Base-by-base conservation (phyloP, 2,888 invertebrate species). In the Ectobius pallidus region DNA sequence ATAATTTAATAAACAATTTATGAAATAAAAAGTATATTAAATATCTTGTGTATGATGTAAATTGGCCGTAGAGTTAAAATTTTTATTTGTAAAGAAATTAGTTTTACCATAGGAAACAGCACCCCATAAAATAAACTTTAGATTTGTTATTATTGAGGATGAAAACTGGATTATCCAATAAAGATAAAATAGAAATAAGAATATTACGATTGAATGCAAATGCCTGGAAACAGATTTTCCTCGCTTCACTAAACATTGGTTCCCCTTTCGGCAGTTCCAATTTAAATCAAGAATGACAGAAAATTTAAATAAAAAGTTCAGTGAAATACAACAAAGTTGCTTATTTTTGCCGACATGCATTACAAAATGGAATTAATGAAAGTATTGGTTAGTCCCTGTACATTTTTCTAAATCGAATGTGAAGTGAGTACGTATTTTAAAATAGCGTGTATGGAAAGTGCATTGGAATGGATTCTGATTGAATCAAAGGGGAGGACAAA, bases 141-240 rank as follows among this genome's bases (percentile, higher is more conserved):
- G n/a, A n/a, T n/a, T n/a, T n/a, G n/a, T n/a, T n/a, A n/a, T n/a
- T n/a, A n/a, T n/a, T n/a, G n/a, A n/a, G n/a, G n/a, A n/a, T n/a
- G n/a, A n/a, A n/a, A n/a, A n/a, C n/a, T n/a, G n/a, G n/a, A n/a
- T n/a, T n/a, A n/a, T n/a, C n/a, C n/a, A n/a, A n/a, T n/a, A n/a
- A n/a, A n/a, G n/a, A n/a, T n/a, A n/a, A n/a, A n/a, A n/a, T n/a
- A n/a, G n/a, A n/a, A n/a, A n/a, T n/a, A n/a, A n/a, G n/a, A n/a
- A n/a, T n/a, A n/a, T n/a, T n/a, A n/a, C n/a, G n/a, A n/a, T n/a
- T n/a, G n/a, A n/a, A n/a, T n/a, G n/a, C n/a, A n/a, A n/a, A n/a
- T n/a, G n/a, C n/a, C n/a, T 32, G 58, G n/a, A n/a, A n/a, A 58
- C 30, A 58, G 58, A 58, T n/a, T 30, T 55, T 58, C 30, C 58